Percentiles rank a stretch among this genome's conserved stretches.
These are phyloP conservation scores for Porites cylindrica DNA, from an alignment of 92 coral and sea anemone genomes.

Conservation along the genomic window DNA sequence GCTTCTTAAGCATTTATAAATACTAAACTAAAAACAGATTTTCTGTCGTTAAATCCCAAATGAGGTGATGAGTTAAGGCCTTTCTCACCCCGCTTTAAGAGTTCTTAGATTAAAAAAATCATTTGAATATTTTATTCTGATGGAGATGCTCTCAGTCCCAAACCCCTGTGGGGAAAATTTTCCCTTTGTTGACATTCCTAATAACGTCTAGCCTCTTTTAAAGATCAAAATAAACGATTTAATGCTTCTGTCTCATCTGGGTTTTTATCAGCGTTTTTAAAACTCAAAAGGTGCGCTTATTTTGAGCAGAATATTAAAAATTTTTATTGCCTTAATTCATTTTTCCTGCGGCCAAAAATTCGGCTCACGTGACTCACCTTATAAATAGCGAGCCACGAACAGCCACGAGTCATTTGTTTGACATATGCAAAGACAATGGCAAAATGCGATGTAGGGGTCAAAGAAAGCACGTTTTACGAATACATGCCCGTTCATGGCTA, in stretches of 20 bases:
- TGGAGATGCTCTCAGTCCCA: neutral
- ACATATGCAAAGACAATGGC: neutral
- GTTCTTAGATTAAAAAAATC: neutral
- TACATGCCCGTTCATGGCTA: constrained; percentile 1
- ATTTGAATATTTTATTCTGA: neutral
- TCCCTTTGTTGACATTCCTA: constrained; percentile 15
- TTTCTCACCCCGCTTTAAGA: neutral
- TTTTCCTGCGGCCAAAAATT: constrained; percentile 1
- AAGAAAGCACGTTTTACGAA: neutral
- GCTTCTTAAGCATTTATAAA: neutral
- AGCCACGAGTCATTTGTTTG: constrained; percentile 35
- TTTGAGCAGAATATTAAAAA: neutral
- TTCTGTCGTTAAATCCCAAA: neutral
- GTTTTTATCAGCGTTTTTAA: constrained; percentile 9
- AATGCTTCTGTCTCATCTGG: neutral
- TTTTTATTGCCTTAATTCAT: neutral
- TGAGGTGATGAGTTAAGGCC: constrained; percentile 9
- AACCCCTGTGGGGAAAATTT: constrained; percentile 17
- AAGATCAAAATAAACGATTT: neutral
- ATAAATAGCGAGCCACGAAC: constrained; percentile 32
- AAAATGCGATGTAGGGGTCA: neutral
- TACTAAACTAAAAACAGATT: neutral
- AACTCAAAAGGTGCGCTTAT: constrained; percentile 14
- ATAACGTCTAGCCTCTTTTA: constrained; percentile 13
- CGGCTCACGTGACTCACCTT: constrained; percentile 32